Conservation (phyloP, 2,113 vertebrate genomes). For the Prochilodus magdalenae region DNA sequence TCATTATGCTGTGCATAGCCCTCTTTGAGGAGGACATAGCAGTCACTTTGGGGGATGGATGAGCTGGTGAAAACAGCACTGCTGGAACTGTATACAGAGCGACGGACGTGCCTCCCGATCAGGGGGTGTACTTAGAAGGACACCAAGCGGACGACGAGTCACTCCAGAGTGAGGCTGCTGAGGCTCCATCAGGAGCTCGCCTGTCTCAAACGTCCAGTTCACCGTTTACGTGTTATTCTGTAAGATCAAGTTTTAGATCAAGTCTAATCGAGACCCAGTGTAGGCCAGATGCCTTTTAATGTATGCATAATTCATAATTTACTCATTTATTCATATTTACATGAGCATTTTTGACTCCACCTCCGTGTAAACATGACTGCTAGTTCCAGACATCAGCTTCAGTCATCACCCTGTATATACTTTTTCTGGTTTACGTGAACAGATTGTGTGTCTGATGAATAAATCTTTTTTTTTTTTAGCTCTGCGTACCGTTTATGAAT, state of each 20-base stretch:
- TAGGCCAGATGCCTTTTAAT: background rate
- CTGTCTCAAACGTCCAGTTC: background rate
- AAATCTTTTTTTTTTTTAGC: no score
- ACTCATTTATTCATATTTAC: background rate
- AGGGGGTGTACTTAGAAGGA: no score
- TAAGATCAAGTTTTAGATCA: background rate
- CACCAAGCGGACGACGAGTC: background rate
- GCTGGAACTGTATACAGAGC: background rate
- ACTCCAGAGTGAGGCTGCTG: background rate
- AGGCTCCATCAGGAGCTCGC: background rate
- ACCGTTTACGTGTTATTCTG: background rate
- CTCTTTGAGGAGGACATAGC: conserved; percentile 77
- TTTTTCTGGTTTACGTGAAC: no score
- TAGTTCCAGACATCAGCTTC: no score
- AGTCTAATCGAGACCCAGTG: background rate
- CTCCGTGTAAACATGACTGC: no score
- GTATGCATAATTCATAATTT: no score
- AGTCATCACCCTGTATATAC: no score
- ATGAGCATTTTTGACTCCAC: background rate
- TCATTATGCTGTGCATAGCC: conserved; percentile 82
- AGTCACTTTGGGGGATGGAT: conserved; percentile 56
- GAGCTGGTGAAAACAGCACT: conserved; percentile 10
- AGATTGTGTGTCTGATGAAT: no score
- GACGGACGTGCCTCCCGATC: background rate
- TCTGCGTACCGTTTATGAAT: no score